Base-by-base conservation (phyloP, 2,113 vertebrate genomes). In the Furnarius figulus region DNA sequence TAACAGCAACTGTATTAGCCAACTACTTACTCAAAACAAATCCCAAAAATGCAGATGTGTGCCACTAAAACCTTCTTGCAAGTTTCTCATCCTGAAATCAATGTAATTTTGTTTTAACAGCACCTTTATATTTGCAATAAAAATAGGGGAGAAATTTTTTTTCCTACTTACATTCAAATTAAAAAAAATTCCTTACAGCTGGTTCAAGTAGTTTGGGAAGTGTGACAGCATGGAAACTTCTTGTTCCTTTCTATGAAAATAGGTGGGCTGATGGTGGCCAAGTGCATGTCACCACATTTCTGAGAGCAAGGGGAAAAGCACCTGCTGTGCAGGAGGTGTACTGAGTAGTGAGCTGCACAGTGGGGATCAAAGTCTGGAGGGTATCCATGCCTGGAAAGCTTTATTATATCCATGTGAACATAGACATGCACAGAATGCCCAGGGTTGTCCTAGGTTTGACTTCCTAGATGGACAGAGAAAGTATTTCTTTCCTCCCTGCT, bases 321-420 rank as follows among this genome's bases (percentile, higher is more conserved):
- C 56, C 67, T 85, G 78, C 74, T 79, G 17, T 55, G 47, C 3
- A 1, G 85, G 18, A 93, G 44, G 22, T 33, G 15, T 8, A 22
- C 4, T n/a, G 52, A 75, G 12, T 3, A 53, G 12, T 8, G 56
- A 58, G 16, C 46, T 75, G 66, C 42, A 42, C 1, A 1, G 19
- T 39, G 23, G 31, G 53, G 31, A 66, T 70, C 8, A 53, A 89
- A 55, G 28, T 12, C 83, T 78, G 55, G 47, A 81, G 30, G 1
- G 2, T 28, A 49, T 46, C 71, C 56, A 65, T 23, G 33, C 44
- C 49, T 61, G 30, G 20, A 75, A 90, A 59, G 42, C 25, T 90
- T 96, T 86, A 88, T 71, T 67, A 42, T 9, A 70, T 33, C 63
- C 46, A 49, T 39, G 22, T 66, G 75, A 87, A 75, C 49, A 49